A percentile compares a stretch with the other conserved stretches of the same genome.
phyloP scores from a whole-genome alignment of 2,113 vertebrate genomes.

The Cheirogaleus medius region DNA sequence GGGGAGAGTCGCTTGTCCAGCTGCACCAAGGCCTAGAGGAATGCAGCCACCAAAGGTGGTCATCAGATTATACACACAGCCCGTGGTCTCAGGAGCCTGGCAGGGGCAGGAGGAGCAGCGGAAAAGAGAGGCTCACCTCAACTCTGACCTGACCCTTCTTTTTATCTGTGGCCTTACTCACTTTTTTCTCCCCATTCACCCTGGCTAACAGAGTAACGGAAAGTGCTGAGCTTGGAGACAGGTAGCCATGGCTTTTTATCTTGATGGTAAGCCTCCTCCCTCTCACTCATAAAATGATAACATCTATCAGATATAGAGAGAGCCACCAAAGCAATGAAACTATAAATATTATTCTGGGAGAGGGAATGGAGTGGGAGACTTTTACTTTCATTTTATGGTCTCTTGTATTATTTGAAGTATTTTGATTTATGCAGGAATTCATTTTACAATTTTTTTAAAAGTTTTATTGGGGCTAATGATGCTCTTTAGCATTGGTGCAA shows the following conservation, averaged over 20 bases:
- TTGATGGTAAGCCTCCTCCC: not conserved
- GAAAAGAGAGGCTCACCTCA: not conserved
- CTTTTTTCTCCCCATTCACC: not conserved
- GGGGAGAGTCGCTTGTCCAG: not conserved
- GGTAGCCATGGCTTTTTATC: not conserved
- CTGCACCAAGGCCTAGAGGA: not conserved
- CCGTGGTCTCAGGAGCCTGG: not conserved
- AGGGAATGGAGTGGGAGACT: not conserved
- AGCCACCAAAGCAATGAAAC: not conserved
- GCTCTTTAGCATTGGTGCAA: not conserved
- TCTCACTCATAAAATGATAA: not conserved
- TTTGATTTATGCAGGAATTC: constrained; percentile 7
- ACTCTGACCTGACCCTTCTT: not conserved
- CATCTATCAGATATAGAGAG: not conserved
- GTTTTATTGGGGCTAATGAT: not conserved
- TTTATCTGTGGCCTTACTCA: not conserved
- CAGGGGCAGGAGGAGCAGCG: not conserved
- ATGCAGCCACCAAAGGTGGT: not conserved
- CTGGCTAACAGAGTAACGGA: not conserved
- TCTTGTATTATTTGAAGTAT: not conserved
- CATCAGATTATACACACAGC: not conserved
- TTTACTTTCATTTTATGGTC: constrained; percentile 56
- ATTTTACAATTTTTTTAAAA: not conserved
- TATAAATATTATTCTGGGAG: not conserved
- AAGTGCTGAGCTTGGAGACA: not conserved